Percentiles rank a stretch among this genome's conserved stretches.
These are phyloP conservation scores for Nipponia nippon DNA, from an alignment of 2,113 vertebrate species.

Conservation along the genomic window DNA sequence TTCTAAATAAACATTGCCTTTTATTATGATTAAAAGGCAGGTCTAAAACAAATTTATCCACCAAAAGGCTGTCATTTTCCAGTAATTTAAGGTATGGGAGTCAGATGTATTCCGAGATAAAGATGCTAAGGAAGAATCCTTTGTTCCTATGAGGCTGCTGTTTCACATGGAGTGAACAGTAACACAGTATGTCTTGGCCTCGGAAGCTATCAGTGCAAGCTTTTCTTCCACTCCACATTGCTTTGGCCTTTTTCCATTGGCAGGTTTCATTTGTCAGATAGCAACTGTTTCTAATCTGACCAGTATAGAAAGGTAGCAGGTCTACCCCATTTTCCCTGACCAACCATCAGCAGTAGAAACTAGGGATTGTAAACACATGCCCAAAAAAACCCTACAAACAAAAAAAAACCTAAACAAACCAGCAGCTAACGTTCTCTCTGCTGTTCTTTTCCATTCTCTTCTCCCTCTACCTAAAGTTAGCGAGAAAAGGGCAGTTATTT, in stretches of 20 bases:
- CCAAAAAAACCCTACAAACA: too few species aligned
- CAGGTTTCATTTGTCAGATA: neutral
- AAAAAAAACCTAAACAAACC: fast-evolving
- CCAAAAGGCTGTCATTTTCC: neutral
- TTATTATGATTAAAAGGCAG: neutral
- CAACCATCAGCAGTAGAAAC: neutral
- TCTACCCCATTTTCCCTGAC: neutral
- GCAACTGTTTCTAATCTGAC: neutral
- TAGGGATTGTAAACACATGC: neutral
- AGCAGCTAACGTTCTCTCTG: neutral
- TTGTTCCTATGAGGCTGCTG: neutral
- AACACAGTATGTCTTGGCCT: neutral
- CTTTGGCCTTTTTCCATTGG: neutral
- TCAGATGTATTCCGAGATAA: neutral
- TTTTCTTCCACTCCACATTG: neutral
- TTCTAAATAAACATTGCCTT: neutral
- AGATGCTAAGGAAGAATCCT: neutral
- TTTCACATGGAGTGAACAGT: neutral
- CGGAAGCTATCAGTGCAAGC: neutral
- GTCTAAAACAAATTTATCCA: neutral
- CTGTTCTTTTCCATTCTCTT: neutral
- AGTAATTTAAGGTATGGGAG: neutral
- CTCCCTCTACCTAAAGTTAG: neutral
- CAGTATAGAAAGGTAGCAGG: neutral
- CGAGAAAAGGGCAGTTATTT: neutral